phyloP scores from a whole-genome alignment of 2,888 invertebrate genomes.

The Macaria notata region DNA sequence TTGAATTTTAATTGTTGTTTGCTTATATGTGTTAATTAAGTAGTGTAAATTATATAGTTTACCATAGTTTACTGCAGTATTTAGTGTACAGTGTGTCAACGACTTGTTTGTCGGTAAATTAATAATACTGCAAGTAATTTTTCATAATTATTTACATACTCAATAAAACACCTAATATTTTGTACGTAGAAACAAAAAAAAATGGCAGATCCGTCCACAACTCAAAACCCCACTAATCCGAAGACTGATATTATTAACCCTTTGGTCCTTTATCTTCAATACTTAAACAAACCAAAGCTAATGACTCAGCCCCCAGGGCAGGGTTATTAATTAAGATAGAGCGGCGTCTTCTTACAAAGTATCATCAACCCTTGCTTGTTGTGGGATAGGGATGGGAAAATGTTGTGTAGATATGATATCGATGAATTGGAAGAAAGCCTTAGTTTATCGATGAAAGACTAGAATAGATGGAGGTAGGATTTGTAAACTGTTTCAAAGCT shows the following conservation, averaged over 20 bases:
- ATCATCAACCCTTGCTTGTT: slow-evolving; percentile 74
- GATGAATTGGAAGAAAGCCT: background rate
- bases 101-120: too few relatives aligned
- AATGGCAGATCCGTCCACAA: background rate
- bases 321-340: slow-evolving; percentile 72
- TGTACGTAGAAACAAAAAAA: background rate
- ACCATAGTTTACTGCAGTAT: too few relatives aligned
- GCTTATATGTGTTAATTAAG: too few relatives aligned
- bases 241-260: slow-evolving; percentile 52
- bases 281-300: slow-evolving; percentile 67
- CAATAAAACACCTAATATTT: background rate
- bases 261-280: slow-evolving; percentile 56
- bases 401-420: slow-evolving; percentile 20
- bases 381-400: slow-evolving; percentile 38
- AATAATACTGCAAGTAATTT: too few relatives aligned
- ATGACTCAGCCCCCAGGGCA: slow-evolving; percentile 65
- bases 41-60: too few relatives aligned
- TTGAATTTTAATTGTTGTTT: too few relatives aligned
- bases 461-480: too few relatives aligned
- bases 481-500: too few relatives aligned
- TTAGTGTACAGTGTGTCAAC: too few relatives aligned
- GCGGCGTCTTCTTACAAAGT: slow-evolving; percentile 73
- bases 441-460: too few relatives aligned
- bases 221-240: slow-evolving; percentile 27
- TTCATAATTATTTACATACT: too few relatives aligned